Conservation (phyloP, 2,888 invertebrate genomes). For the Sympetrum striolatum region DNA sequence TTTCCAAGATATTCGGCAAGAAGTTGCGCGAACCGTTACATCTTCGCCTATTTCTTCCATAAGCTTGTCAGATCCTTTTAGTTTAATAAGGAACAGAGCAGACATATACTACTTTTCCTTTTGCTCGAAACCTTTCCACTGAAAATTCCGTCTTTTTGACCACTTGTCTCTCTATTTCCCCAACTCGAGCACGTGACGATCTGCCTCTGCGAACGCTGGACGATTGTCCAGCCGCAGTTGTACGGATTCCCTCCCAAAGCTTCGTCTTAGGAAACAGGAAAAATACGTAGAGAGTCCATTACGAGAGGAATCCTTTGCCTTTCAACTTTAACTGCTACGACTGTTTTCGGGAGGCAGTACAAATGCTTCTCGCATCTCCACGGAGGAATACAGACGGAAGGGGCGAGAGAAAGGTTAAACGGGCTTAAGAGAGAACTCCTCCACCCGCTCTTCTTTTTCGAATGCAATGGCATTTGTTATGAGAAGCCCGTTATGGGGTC, state of each 20-base stretch:
- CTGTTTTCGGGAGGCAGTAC: constrained; percentile 34
- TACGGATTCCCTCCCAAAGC: background rate
- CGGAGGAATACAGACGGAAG: background rate
- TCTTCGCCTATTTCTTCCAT: too few relatives aligned
- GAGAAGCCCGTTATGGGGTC: constrained; percentile 11
- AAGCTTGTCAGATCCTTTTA: too few relatives aligned
- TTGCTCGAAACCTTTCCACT: background rate
- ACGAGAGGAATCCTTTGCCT: background rate
- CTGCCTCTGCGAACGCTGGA: background rate
- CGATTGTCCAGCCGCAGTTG: constrained; percentile 23
- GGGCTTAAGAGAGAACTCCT: constrained; percentile 6
- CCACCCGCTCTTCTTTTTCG: background rate
- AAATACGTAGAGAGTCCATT: background rate
- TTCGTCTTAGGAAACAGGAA: background rate
- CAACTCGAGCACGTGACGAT: background rate
- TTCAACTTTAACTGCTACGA: constrained; percentile 24
- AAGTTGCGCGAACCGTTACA: too few relatives aligned
- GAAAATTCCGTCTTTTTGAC: background rate
- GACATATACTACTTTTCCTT: too few relatives aligned
- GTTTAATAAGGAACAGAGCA: too few relatives aligned
- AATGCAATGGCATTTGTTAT: constrained; percentile 23
- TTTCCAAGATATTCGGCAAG: too few relatives aligned
- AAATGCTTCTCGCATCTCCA: constrained; percentile 10
- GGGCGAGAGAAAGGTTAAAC: constrained; percentile 1
- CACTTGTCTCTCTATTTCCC: too few relatives aligned